Percentiles rank a stretch among this genome's conserved stretches.
phyloP scores from a whole-genome alignment of 2,888 invertebrate species.

The Diogma glabrata region DNA sequence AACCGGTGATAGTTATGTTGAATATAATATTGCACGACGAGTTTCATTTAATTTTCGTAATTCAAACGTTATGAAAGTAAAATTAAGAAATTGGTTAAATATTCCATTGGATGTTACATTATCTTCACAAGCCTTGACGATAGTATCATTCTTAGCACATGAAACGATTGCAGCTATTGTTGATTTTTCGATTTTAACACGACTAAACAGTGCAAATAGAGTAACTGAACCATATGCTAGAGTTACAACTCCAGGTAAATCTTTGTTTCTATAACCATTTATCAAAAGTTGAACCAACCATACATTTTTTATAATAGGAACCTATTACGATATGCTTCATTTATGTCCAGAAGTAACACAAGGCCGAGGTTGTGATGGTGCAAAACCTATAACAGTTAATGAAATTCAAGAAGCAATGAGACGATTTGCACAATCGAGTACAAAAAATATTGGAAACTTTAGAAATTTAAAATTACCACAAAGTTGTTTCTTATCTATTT shows the following conservation, averaged over 20 bases:
- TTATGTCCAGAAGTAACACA: conserved; percentile 38
- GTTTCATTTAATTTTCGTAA: conserved; percentile 53
- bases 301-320: neutral
- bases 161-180: conserved; percentile 84
- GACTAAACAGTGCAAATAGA: conserved; percentile 60
- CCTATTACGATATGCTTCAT: conserved; percentile 30
- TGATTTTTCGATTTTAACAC: conserved; percentile 69
- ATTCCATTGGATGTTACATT: conserved; percentile 50
- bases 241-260: conserved; percentile 37
- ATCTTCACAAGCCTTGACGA: conserved; percentile 53
- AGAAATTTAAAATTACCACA: conserved; percentile 24
- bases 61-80: conserved; percentile 41
- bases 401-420: conserved; percentile 77
- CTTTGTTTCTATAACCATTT: conserved; percentile 12
- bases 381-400: conserved; percentile 59
- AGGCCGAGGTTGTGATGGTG: conserved; percentile 49
- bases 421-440: conserved; percentile 40
- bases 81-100: conserved; percentile 51
- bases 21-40: conserved; percentile 67
- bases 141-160: conserved; percentile 75
- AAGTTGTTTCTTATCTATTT: too few relatives aligned
- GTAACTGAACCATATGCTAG: conserved; percentile 58
- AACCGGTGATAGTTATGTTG: conserved; percentile 53
- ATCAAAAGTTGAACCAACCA: neutral
- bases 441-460: conserved; percentile 28